Evolutionary conservation across 2,888 invertebrate genomes (phyloP).

Genomic region (Agonum fuliginosum): DNA sequence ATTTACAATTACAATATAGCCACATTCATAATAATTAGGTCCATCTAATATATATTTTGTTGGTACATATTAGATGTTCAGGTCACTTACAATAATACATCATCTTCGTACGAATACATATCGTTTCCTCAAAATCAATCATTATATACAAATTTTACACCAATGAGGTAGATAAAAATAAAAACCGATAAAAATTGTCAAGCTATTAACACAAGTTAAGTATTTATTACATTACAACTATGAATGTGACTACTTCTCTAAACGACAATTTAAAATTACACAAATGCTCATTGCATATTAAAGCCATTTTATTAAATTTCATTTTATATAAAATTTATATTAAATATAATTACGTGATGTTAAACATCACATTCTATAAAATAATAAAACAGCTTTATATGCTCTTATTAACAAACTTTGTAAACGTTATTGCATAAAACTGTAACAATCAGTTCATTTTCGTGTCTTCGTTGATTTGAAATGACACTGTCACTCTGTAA

Average conservation of each 20-base stretch:
- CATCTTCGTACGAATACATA: constrained; percentile 30
- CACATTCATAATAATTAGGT: constrained; percentile 57
- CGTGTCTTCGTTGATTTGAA: constrained; percentile 48
- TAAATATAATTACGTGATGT: constrained; percentile 57
- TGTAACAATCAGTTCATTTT: constrained; percentile 54
- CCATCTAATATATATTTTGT: constrained; percentile 49
- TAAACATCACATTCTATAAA: constrained; percentile 44
- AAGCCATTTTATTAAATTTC: constrained; percentile 58
- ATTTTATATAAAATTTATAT: constrained; percentile 58
- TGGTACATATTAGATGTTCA: constrained; percentile 55
- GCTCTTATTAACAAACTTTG: constrained; percentile 52
- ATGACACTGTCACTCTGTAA: constrained; percentile 45
- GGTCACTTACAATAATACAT: constrained; percentile 58
- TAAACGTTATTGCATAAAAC: constrained; percentile 57
- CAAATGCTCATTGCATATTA: constrained; percentile 55
- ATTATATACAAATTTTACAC: constrained; percentile 48
- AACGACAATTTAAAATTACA: constrained; percentile 54
- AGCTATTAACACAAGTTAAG: constrained; percentile 43
- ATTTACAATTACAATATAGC: constrained; percentile 55
- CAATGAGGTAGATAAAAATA: constrained; percentile 53
- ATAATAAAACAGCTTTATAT: constrained; percentile 60
- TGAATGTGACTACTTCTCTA: constrained; percentile 55
- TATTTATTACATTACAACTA: constrained; percentile 39
- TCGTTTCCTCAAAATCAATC: constrained; percentile 8
- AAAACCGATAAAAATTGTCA: constrained; percentile 26